Conservation (phyloP, 2,113 vertebrate genomes). For the Phycodurus eques region DNA sequence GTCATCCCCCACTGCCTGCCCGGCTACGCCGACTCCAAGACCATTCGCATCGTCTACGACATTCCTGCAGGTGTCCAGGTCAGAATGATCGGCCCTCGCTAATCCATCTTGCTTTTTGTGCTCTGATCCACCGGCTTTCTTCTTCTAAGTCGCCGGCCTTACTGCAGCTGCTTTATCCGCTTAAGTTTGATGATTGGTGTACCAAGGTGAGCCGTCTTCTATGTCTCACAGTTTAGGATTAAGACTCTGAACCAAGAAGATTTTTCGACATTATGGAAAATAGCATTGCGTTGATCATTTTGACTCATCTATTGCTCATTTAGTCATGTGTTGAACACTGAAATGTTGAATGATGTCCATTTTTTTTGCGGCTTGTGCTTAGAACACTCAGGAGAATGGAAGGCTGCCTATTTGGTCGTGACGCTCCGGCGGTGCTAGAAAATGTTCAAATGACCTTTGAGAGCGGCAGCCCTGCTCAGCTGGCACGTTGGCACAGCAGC, state of each 20-base stretch:
- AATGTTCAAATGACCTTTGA: constrained; percentile 60
- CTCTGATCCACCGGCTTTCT: constrained; percentile 24
- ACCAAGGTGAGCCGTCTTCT: constrained; percentile 17
- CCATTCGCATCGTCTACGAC: constrained; percentile 93
- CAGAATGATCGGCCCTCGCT: constrained; percentile 16
- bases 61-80: constrained; percentile 95
- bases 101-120: constrained; percentile 18
- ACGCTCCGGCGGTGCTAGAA: constrained; percentile 42
- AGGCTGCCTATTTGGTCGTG: constrained; percentile 39
- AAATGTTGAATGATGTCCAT: not conserved
- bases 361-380: constrained; percentile 6
- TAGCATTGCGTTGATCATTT: not conserved
- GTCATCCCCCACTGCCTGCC: constrained; percentile 94
- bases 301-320: not conserved
- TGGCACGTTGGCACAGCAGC: constrained; percentile 36
- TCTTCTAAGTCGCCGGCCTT: constrained; percentile 24
- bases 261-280: not conserved
- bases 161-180: constrained; percentile 36
- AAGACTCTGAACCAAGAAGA: not conserved
- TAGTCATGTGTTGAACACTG: not conserved
- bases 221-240: not conserved
- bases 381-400: constrained; percentile 2
- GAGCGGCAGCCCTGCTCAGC: constrained; percentile 21
- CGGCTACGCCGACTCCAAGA: constrained; percentile 84
- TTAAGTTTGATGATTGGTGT: constrained; percentile 32